A percentile compares a stretch with the other conserved stretches of the same genome.
phyloP scores from a whole-genome alignment of 2,113 vertebrate genomes.

The Ia io region DNA sequence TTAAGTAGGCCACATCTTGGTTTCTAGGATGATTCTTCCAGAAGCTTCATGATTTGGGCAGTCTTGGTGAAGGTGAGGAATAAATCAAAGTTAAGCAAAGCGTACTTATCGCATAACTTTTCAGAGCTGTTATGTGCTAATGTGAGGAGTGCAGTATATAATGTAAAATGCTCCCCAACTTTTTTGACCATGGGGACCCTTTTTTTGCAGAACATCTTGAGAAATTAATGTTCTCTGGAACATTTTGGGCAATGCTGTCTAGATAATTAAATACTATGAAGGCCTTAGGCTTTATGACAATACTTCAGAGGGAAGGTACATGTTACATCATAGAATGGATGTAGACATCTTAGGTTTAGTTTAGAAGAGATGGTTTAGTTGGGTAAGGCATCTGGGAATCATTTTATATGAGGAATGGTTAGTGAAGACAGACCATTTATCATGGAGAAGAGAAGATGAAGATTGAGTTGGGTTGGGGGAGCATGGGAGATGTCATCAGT shows the following conservation, averaged over 20 bases:
- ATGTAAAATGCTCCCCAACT: not conserved
- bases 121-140: not conserved
- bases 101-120: not conserved
- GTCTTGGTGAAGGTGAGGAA: not conserved
- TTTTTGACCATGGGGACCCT: slow-evolving; percentile 14
- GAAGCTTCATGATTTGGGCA: slow-evolving; percentile 6
- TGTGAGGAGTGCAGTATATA: slow-evolving; percentile 1
- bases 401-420: slow-evolving; percentile 18
- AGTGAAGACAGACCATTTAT: not conserved
- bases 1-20: not conserved
- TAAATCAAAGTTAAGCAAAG: slow-evolving; percentile 29
- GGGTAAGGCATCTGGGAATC: not conserved
- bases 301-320: slow-evolving; percentile 23
- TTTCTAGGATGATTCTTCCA: slow-evolving; percentile 48
- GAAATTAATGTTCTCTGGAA: slow-evolving; percentile 33
- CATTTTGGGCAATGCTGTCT: not conserved
- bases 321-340: not conserved
- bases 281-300: not conserved
- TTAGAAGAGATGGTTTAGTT: slow-evolving; percentile 2
- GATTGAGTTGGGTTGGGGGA: not conserved
- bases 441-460: not conserved
- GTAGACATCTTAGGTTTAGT: slow-evolving; percentile 13
- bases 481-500: not conserved
- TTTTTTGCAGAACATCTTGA: slow-evolving; percentile 32
- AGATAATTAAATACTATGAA: not conserved